phyloP scores from a whole-genome alignment of 2,113 vertebrate species.

The Ammodramus savannarum region DNA sequence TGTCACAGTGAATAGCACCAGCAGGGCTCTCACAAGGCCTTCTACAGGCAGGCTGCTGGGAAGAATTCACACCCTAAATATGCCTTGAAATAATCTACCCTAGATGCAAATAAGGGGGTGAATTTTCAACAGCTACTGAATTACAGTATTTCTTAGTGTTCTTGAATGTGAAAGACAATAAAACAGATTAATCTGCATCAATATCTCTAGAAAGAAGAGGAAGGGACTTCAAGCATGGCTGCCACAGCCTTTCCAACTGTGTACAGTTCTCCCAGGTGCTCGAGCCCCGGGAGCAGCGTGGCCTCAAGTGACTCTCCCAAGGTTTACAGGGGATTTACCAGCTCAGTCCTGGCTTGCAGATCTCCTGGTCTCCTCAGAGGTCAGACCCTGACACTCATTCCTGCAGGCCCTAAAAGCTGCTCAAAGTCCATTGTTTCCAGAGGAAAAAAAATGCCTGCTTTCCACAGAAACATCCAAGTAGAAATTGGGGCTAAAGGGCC shows the following conservation, averaged over 20 bases:
- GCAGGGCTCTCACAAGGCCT: neutral
- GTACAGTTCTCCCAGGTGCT: neutral
- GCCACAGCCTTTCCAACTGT: neutral
- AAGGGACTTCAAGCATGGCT: neutral
- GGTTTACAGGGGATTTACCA: neutral
- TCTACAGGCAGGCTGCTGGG: neutral
- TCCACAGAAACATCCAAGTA: neutral
- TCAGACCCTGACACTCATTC: neutral
- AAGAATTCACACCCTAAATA: neutral
- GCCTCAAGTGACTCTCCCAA: neutral
- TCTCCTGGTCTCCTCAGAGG: neutral
- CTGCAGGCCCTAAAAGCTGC: neutral
- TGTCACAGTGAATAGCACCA: neutral
- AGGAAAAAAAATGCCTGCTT: neutral
- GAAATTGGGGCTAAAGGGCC: neutral
- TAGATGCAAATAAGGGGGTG: neutral
- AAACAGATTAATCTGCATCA: neutral
- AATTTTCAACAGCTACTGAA: neutral
- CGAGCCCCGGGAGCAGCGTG: accelerated
- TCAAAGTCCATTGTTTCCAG: neutral
- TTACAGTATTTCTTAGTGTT: neutral
- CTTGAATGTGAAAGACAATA: neutral
- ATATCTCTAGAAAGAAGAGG: neutral
- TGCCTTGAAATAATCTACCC: neutral
- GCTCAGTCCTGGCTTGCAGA: neutral